Conservation (phyloP, 2,113 vertebrate species). For the Phrynosoma platyrhinos region DNA sequence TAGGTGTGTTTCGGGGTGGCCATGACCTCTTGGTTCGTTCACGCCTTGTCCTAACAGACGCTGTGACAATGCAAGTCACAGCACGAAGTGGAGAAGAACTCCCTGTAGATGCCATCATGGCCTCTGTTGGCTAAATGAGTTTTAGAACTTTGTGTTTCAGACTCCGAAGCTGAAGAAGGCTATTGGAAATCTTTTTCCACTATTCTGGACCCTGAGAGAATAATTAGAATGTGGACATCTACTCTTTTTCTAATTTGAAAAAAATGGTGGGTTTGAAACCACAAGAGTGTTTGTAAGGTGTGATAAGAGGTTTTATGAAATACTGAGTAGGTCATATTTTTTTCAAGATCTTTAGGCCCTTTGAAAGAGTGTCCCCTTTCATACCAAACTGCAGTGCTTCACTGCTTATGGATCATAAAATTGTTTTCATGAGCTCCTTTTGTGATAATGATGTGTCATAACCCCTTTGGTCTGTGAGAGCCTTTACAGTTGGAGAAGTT, state of each 20-base stretch:
- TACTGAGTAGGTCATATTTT: neutral
- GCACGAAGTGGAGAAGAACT: conserved; percentile 81
- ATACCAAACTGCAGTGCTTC: neutral
- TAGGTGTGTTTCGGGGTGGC: conserved; percentile 84
- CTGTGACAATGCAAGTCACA: conserved; percentile 84
- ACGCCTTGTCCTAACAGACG: conserved; percentile 80
- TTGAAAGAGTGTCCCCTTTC: neutral
- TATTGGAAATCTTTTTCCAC: conserved; percentile 25
- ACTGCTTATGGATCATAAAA: neutral
- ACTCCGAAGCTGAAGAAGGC: neutral
- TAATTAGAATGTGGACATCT: conserved; percentile 8
- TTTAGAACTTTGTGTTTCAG: neutral
- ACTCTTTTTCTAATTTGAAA: conserved; percentile 8
- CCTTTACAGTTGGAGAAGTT: conserved; percentile 4
- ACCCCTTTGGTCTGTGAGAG: neutral
- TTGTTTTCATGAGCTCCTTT: neutral
- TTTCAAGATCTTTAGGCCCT: neutral
- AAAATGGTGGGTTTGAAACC: conserved; percentile 6
- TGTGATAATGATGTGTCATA: neutral
- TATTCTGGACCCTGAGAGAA: conserved; percentile 18
- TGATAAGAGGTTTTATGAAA: neutral
- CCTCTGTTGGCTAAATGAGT: conserved; percentile 76
- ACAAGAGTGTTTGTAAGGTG: neutral
- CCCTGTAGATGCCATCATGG: conserved; percentile 82
- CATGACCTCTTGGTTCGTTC: conserved; percentile 82